Evolutionary conservation across 37 sponge, comb jelly and placozoan genomes (phyloP).

Genomic region (Bolinopsis microptera): DNA sequence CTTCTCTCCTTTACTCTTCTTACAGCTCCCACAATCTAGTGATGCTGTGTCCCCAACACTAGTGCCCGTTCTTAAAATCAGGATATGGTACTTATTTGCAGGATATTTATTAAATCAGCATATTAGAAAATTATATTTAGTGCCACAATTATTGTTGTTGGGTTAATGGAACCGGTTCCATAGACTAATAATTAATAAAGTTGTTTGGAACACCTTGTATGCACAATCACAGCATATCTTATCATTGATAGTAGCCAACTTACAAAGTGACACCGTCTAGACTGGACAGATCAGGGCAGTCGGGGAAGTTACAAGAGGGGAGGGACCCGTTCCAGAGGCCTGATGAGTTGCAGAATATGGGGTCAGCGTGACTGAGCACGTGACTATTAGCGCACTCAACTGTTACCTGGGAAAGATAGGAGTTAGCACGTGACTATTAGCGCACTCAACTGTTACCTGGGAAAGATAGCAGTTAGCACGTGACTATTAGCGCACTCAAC

Average conservation of each 20-base stretch:
- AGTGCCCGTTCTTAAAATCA: not conserved
- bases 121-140: too few species aligned
- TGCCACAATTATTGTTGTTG: too few species aligned
- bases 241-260: too few species aligned
- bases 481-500: too few species aligned
- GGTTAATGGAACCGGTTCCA: too few species aligned
- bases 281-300: constrained; percentile 31
- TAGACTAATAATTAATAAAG: too few species aligned
- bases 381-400: not conserved
- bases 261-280: constrained; percentile 28
- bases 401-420: constrained; percentile 5
- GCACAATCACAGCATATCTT: too few species aligned
- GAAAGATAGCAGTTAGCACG: too few species aligned
- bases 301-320: constrained; percentile 15
- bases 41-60: constrained; percentile 26
- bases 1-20: constrained; percentile 13
- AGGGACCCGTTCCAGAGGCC: constrained; percentile 27
- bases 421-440: not conserved
- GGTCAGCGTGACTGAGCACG: not conserved
- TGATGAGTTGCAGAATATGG: not conserved
- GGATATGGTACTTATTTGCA: not conserved
- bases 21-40: not conserved
- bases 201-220: too few species aligned
- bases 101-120: too few species aligned
- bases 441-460: not conserved